Evolutionary conservation across 2,888 invertebrate species (phyloP), one percentile per base, ranked within the genome.

Genomic region (Coelinius sp.): DNA sequence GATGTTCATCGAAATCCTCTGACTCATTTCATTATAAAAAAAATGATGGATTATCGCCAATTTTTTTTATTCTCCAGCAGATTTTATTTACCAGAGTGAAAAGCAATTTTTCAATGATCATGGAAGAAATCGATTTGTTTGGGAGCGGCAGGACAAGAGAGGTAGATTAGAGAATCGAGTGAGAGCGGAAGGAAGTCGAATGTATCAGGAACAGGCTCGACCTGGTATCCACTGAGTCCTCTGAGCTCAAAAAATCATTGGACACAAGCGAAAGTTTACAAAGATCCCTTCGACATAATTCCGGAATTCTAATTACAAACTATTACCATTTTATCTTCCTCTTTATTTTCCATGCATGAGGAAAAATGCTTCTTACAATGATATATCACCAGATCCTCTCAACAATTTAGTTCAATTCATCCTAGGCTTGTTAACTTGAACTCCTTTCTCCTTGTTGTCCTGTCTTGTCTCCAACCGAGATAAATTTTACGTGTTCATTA

Each of bases 51-150:
- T 31, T 31, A 31, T 31, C 31, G 7, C n/a, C n/a, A n/a, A n/a
- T n/a, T n/a, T n/a, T n/a, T n/a, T n/a, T n/a, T n/a, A n/a, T n/a
- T n/a, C n/a, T n/a, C n/a, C n/a, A n/a, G 17, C 14, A 27, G 8
- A 38, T 35, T 38, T 62, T 24, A 62, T 62, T 38, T 5, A 22
- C n/a, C 20, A 14, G n/a, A 22, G 62, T 62, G 62, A 62, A 62
- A 62, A 62, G 38, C 22, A 22, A 35, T 22, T 22, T 20, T 62
- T 62, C 38, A 62, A 22, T 62, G 38, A 5, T 35, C 62, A 62
- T 38, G 38, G 38, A 38, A 62, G 62, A 62, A 62, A 62, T 62
- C 38, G 35, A 62, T 62, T 62, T 62, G n/a, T 62, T 38, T 62
- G 62, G 38, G 20, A 62, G 38, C 38, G 38, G 20, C 62, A 31